Evolutionary conservation across 1,140 invertebrate species (phyloP), one percentile per base, ranked within the genome.

Genomic region (Cephus cinctus): DNA sequence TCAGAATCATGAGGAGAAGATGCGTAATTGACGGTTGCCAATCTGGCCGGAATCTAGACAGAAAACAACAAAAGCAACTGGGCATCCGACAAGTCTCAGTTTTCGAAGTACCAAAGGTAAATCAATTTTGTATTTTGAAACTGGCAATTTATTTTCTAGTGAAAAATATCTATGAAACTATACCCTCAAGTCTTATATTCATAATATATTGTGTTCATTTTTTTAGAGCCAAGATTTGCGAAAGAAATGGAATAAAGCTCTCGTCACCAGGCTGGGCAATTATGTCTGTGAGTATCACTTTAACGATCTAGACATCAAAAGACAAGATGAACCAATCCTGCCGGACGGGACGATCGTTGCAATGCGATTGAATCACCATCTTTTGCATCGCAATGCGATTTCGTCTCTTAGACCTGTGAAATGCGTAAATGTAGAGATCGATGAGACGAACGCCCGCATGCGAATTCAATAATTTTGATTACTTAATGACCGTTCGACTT

Each of bases 391-490:
- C 4, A 16, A 35, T 35, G 32, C 32, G 4, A 16, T 35, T 35
- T 16, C 32, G 4, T 5, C 32, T 5, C 32, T 35, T 35, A 35
- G 4, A 35, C 32, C 32, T 5, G 32, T 14, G n/a, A 4, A 14
- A 35, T 35, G 5, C 32, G n/a, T n/a, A 4, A 35, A 14, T n/a
- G 12, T 5, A 35, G n/a, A n/a, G 4, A 35, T n/a, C 4, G 4
- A 5, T 35, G 12, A 16, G n/a, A 35, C n/a, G 32, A 5, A 5
- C 12, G n/a, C 12, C 32, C 32, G 32, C 32, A 14, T 14, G n/a
- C 32, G 32, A 35, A 35, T 5, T n/a, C n/a, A n/a, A 38, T 14
- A 20, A 43, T 27, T 52, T 41, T 11, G 36, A 52, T 9, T 52
- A 47, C 19, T 21, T 52, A 2, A 52, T 47, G 50, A 47, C 40